Base-by-base conservation (phyloP, 1,140 invertebrate species). In the Tetramorium parvispinum region DNA sequence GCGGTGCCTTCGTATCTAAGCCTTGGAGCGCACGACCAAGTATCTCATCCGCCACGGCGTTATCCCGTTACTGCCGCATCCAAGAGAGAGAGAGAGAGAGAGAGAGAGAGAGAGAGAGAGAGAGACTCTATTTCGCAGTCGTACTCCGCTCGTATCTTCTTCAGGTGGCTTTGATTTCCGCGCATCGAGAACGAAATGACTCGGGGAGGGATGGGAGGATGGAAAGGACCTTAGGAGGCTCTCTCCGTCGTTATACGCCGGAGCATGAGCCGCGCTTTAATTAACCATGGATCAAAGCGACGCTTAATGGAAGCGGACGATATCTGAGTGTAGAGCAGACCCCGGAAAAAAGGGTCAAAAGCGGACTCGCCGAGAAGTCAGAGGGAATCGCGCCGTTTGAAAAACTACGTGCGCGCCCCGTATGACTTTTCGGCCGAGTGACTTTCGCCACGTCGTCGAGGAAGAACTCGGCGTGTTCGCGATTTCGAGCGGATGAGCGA, bases 281-380 rank as follows among this genome's bases (percentile, higher is more conserved):
- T 91, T 91, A 91, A 85, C 61, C 83, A 55, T 82, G 87, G 89
- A 91, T 91, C 89, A 91, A 91, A 91, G 89, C 83, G 18, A 49
- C 55, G 78, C 87, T 91, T 91, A 91, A 91, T 91, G 87, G 89
- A 91, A 79, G 71, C 73, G 82, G 85, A 78, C 89, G 86, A 86
- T 86, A 68, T 68, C 55, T 49, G 59, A 53, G 78, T 82, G n/a
- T 37, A 37, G 75, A 32, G 49, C 65, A 49, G 49, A 76, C 77
- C 55, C 24, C 46, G 75, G 68, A 76, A 46, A 89, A 77, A 87
- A 76, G 46, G 86, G 61, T 73, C 68, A 73, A 85, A 90, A 90
- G 66, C 43, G 13, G 6, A 37, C 37, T n/a, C 37, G 61, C 6
- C 18, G 11, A 11, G 18, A 7, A 70, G 55, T 55, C 40, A 46